Evolutionary conservation across 2,888 invertebrate genomes (phyloP).

Genomic region (Folsomia manolachei): DNA sequence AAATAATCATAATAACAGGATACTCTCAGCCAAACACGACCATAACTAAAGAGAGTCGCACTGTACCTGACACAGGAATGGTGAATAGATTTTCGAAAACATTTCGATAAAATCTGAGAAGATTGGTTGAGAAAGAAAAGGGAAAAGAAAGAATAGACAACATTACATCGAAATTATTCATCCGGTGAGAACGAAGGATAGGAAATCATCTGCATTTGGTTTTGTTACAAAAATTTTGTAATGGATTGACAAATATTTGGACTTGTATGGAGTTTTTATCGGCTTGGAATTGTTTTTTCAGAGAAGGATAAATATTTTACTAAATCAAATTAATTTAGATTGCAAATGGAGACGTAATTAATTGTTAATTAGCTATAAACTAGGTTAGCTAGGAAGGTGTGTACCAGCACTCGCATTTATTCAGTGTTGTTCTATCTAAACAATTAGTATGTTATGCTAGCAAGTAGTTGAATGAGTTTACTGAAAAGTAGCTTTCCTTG

Average conservation of each 20-base stretch:
- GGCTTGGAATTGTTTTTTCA: background rate
- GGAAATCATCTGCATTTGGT: background rate
- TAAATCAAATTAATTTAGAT: background rate
- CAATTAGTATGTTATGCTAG: too few species aligned
- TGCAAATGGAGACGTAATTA: background rate
- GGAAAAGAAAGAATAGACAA: background rate
- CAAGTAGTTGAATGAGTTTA: too few species aligned
- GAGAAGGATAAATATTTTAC: background rate
- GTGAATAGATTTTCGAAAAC: constrained; percentile 11
- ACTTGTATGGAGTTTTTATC: background rate
- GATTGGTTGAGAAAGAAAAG: background rate
- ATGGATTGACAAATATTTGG: background rate
- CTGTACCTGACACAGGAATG: constrained; percentile 18
- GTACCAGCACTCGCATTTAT: background rate
- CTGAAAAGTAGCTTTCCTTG: too few species aligned
- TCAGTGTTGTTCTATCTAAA: too few species aligned
- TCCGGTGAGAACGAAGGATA: background rate
- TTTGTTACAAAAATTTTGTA: background rate
- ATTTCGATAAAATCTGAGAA: background rate
- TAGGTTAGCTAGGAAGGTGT: too few species aligned
- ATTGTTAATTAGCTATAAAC: too few species aligned
- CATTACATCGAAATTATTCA: background rate
- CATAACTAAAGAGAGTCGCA: constrained; percentile 23
- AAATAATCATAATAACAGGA: background rate
- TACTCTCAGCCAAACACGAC: constrained; percentile 22